Base-by-base conservation (phyloP, 2,888 invertebrate species). In the Physocephala rufipes region DNA sequence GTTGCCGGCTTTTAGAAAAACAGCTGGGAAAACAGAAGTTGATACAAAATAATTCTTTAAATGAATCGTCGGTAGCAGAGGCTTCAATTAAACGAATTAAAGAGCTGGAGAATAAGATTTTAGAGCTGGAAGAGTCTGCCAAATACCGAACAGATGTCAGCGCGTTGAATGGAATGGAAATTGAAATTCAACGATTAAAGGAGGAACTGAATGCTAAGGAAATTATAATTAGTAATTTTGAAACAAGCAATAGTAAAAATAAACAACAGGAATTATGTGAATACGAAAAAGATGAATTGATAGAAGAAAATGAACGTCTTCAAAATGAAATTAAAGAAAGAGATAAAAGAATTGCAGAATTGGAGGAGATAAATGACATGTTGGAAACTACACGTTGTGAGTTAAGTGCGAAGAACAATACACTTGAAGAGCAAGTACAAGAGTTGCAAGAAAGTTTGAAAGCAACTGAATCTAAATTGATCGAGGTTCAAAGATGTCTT, bases 101-200 rank as follows among this genome's bases (percentile, higher is more conserved):
- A 66, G 74, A 74, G 36, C 71, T 82, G 15, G 81, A 82, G 63
- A 78, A 73, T 47, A 79, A 78, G 70, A 90, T 95, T 70, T 85
- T 95, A 75, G 96, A 96, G 84, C 87, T 93, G 65, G 93, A 95
- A 85, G 95, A 95, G 82, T 91, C 91, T 85, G 87, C 95, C 3
- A 91, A 90, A 93, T 95, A 85, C 93, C 95, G 84, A 90, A 91
- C 79, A 89, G 92, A 75, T 87, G 94, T 65, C 73, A 93, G 93
- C 21, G 91, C 91, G 80, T 91, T 91, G 78, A 92, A 94, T 87
- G 92, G 94, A 92, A 89, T 90, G 80, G 89, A 90, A 80, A 71
- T 53, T 1, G 69, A 72, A 67, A 67, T 45, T 4, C 68, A 74
- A 12, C 61, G 53, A 13, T 24, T 71, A 16, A 15, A 71, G 74